These are phyloP conservation scores for Xiphydria camelus DNA, from an alignment of 2,888 invertebrate genomes.

Conservation along the genomic window DNA sequence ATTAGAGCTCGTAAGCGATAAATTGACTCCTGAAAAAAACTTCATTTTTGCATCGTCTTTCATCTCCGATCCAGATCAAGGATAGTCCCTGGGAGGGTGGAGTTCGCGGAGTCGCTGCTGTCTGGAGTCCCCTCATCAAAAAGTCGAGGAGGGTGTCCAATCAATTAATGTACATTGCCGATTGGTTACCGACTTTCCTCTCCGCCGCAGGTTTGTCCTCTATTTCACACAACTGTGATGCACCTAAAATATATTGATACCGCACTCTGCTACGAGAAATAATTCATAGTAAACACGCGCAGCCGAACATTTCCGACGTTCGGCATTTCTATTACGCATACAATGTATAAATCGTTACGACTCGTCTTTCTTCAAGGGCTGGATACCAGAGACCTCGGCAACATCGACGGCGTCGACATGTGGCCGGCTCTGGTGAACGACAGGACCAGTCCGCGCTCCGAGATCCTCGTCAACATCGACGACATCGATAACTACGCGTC, in stretches of 20 bases:
- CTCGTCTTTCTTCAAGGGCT: conserved; percentile 44
- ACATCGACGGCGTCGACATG: conserved; percentile 64
- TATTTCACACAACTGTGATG: background rate
- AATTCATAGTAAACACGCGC: too few relatives aligned
- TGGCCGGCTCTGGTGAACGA: conserved; percentile 61
- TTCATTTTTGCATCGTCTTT: too few relatives aligned
- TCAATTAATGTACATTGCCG: conserved; percentile 62
- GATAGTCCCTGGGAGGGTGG: conserved; percentile 68
- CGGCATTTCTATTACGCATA: background rate
- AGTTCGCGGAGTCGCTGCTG: conserved; percentile 61
- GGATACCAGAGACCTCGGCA: conserved; percentile 57
- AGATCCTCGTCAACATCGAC: conserved; percentile 65
- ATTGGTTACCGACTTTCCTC: conserved; percentile 65
- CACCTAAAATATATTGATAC: too few relatives aligned
- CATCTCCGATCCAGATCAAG: conserved; percentile 61
- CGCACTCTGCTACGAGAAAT: background rate
- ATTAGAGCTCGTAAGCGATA: background rate
- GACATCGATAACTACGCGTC: conserved; percentile 63
- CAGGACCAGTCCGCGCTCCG: conserved; percentile 59
- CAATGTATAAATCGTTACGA: background rate
- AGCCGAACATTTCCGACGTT: background rate
- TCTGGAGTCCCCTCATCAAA: conserved; percentile 62
- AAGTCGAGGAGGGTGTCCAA: conserved; percentile 57
- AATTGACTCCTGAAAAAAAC: too few relatives aligned
- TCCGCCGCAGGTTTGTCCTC: conserved; percentile 58